Evolutionary conservation across 2,113 vertebrate genomes (phyloP), one percentile per base, ranked within the genome.

Genomic region (Amia ocellicauda): DNA sequence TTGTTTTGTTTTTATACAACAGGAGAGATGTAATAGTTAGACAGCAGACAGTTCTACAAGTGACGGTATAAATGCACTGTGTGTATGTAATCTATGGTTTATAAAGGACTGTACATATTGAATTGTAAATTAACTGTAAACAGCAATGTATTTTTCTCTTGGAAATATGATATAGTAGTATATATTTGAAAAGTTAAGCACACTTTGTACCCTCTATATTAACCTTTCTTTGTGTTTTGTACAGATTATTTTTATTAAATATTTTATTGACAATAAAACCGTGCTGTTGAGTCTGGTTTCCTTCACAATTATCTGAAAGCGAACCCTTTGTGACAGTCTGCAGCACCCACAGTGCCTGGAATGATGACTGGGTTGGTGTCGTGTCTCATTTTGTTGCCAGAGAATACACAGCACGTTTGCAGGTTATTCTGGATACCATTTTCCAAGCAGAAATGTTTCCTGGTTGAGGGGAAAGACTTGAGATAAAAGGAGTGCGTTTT

Each of bases 111-210:
- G 92, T 92, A 94, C 82, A 94, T 92, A 91, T 74, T 71, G 73
- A 76, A 80, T 77, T 93, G 91, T 93, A 94, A 93, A 94, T 93
- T 83, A 89, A 86, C 78, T 91, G 87, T 90, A 91, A 89, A 88
- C 91, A 83, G 77, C 89, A 82, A 84, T 85, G 78, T 89, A 83
- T 91, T 89, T 91, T 62, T 87, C 54, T 58, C 87, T 85, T 85
- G 75, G 81, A 86, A 80, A 89, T 86, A 74, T 86, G 83, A 80
- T 81, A 89, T 84, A 89, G 87, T 87, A 79, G 83, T 88, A 86
- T 90, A 89, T 89, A 89, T 92, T 86, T 88, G 77, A 86, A 85
- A 89, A 47, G 45, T 83, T 86, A 88, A 88, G 82, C 80, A 73
- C 67, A 85, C 83, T 82, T 81, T 83, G 63, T 86, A 82, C 81